These are phyloP conservation scores for Synanthedon vespiformis DNA, from an alignment of 2,888 invertebrate species.

Conservation along the genomic window DNA sequence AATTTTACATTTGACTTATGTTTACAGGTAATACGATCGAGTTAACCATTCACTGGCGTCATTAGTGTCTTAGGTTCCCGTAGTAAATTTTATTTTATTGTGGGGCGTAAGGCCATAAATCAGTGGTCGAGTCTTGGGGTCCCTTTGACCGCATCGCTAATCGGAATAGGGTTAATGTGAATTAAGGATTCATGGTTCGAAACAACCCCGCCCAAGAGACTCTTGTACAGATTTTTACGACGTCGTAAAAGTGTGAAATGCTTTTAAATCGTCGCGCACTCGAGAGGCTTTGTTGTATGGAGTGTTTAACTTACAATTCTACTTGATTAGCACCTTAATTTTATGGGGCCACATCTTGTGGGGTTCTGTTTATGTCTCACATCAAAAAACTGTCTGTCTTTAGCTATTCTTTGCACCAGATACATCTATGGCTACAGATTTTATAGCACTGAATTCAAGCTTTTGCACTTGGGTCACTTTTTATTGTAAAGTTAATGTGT, in stretches of 20 bases:
- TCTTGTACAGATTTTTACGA: slow-evolving; percentile 16
- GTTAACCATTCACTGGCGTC: neutral
- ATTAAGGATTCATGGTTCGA: slow-evolving; percentile 30
- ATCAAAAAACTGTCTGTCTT: too few species aligned
- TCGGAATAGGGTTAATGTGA: slow-evolving; percentile 15
- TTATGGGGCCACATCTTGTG: neutral
- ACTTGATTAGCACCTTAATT: neutral
- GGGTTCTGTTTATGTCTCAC: too few species aligned
- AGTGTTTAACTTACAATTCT: slow-evolving; percentile 5
- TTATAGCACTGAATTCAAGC: too few species aligned
- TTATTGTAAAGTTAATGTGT: too few species aligned
- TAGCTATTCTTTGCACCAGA: too few species aligned
- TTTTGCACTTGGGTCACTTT: too few species aligned
- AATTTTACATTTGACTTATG: slow-evolving; percentile 8
- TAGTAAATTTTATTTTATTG: slow-evolving; percentile 33
- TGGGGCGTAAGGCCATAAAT: slow-evolving; percentile 26
- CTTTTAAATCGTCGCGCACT: too few species aligned
- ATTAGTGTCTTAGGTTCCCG: slow-evolving; percentile 24
- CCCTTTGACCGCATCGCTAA: slow-evolving; percentile 14
- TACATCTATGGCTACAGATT: too few species aligned
- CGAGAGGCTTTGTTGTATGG: slow-evolving; percentile 15
- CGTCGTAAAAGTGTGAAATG: slow-evolving; percentile 33
- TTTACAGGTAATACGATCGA: slow-evolving; percentile 5
- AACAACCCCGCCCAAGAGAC: slow-evolving; percentile 13
- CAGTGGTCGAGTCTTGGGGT: slow-evolving; percentile 18